Evolutionary conservation across 2,888 invertebrate genomes (phyloP), one percentile per base, ranked within the genome.

Genomic region (Hypomecis punctinalis): DNA sequence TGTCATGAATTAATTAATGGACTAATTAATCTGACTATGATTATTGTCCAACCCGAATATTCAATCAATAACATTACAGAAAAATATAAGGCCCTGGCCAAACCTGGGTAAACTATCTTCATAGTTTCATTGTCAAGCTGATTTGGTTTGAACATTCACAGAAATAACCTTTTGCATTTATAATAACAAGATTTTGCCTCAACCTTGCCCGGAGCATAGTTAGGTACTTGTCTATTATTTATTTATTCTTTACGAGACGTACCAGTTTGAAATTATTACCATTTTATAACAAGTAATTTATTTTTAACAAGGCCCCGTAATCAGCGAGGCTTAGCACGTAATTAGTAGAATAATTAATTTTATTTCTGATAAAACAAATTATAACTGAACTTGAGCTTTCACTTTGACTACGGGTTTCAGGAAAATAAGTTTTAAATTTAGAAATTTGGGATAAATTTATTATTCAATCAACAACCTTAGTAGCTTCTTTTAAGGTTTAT

Each of bases 331-430:
- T 59, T 35, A 40, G 39, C 54, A 40, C 37, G 59, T 63, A 45
- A 55, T 63, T 54, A 63, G 11, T 40, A n/a, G 11, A 53, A 63
- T 63, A 58, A 58, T 58, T 54, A 58, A 57, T 53, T 53, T 53
- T 43, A 43, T 49, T 43, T 54, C 37, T 42, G 11, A 39, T 49
- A 61, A 55, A 61, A 49, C 43, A 51, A 54, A 40, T 33, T 13
- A 47, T n/a, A 52, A 52, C 10, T 37, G 8, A 55, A 23, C 45
- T 13, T 4, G 43, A 23, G 37, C 55, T 55, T 55, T 46, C 55
- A 46, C 46, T 55, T 54, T 35, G 58, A 48, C 37, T 51, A 37
- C 13, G 8, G 35, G n/a, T 37, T 51, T 51, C 13, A 37, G 5
- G 49, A 13, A 51, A 51, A 51, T 51, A 37, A 13, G 10, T 10